phyloP scores from a whole-genome alignment of 1,140 invertebrate species.

The Drosophila murphyi region DNA sequence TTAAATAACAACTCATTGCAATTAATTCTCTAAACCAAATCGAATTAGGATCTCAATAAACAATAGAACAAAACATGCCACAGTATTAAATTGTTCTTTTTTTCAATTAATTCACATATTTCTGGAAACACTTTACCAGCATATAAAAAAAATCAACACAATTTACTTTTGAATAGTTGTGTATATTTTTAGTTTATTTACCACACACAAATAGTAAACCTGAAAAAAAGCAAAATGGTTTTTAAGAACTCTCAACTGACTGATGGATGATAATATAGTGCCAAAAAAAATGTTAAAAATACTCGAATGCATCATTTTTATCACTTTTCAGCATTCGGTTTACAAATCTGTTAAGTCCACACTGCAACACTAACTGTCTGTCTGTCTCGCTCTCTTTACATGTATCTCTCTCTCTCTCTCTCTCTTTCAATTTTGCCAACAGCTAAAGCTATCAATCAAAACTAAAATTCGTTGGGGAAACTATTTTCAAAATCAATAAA shows the following conservation, averaged over 20 bases:
- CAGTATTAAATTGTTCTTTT: neutral
- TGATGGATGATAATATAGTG: neutral
- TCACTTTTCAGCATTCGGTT: slow-evolving; percentile 38
- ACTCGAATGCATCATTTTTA: slow-evolving; percentile 33
- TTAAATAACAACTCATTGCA: no score
- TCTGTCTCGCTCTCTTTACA: neutral
- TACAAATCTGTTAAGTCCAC: slow-evolving; percentile 40
- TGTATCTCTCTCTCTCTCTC: slow-evolving; percentile 3
- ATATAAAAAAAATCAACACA: no score
- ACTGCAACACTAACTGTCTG: slow-evolving; percentile 8
- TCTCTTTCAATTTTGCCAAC: slow-evolving; percentile 16
- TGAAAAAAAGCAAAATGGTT: slow-evolving; percentile 14
- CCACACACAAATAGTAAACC: neutral
- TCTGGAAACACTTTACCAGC: neutral
- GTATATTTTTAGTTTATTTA: neutral
- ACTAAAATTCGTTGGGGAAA: slow-evolving; percentile 52
- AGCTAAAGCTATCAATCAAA: slow-evolving; percentile 65
- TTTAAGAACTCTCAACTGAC: slow-evolving; percentile 9
- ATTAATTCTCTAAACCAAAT: no score
- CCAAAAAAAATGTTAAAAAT: slow-evolving; percentile 9
- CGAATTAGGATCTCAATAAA: no score
- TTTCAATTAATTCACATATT: neutral
- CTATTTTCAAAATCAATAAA: slow-evolving; percentile 79
- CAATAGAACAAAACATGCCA: no score
- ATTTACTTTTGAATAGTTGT: neutral